Conservation (phyloP, 35 echinoderm and acorn worm genomes). For the Ophioderma brevispina region DNA sequence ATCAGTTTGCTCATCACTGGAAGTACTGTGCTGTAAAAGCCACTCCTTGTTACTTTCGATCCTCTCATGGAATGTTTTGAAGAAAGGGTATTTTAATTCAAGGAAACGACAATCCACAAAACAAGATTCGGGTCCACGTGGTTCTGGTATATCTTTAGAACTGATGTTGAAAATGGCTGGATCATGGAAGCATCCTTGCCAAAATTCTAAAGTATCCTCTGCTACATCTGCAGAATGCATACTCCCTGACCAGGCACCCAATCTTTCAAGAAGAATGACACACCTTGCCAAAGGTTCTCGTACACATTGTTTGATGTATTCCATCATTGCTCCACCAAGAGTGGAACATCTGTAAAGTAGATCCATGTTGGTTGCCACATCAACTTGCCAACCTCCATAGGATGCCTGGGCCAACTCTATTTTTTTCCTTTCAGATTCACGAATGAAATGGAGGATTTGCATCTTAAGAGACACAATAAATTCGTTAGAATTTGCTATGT, state of each 20-base stretch:
- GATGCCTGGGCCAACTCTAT: neutral
- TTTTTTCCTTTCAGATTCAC: neutral
- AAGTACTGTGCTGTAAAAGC: neutral
- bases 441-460: conserved; percentile 21
- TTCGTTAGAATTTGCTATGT: neutral
- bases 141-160: conserved; percentile 3
- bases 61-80: conserved; percentile 11
- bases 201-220: neutral
- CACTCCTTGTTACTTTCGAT: conserved; percentile 19
- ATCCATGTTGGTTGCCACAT: conserved; percentile 19
- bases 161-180: conserved; percentile 8
- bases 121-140: conserved; percentile 41
- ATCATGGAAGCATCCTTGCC: conserved; percentile 26
- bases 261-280: conserved; percentile 22
- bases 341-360: conserved; percentile 32
- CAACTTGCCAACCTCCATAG: conserved; percentile 20
- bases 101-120: neutral
- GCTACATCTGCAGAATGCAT: neutral
- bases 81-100: conserved; percentile 17
- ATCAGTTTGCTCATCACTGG: neutral
- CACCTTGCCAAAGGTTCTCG: conserved; percentile 11
- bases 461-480: conserved; percentile 9
- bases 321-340: conserved; percentile 1
- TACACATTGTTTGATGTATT: conserved; percentile 21
- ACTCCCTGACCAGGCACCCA: conserved; percentile 24